phyloP scores from a whole-genome alignment of 2,797 vertebrate species.

The Scolopax rusticola region DNA sequence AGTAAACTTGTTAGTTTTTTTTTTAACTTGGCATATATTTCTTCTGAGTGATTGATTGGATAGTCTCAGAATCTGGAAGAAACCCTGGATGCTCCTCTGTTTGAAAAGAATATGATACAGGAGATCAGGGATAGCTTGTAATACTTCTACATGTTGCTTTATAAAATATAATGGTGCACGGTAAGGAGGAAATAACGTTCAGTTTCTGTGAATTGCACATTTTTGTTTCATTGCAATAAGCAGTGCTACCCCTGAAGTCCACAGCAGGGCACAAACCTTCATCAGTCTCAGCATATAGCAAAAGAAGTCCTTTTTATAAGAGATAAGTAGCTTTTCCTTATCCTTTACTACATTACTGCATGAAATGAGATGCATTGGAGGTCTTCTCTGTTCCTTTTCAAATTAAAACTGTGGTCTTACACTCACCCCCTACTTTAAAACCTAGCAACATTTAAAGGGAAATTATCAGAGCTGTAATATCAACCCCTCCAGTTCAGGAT shows the following conservation, averaged over 20 bases:
- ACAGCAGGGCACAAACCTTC: not conserved
- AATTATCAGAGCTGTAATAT: not conserved
- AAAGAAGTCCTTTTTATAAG: not conserved
- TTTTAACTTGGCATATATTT: not conserved
- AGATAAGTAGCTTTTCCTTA: not conserved
- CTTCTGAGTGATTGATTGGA: not conserved
- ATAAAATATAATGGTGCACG: not conserved
- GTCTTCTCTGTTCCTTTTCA: not conserved
- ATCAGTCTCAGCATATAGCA: not conserved
- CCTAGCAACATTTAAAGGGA: not conserved
- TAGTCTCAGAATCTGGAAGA: not conserved
- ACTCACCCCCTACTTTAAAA: not conserved
- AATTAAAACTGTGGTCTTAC: not conserved
- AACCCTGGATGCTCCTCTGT: not conserved
- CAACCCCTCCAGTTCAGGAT: accelerated
- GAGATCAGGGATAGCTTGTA: not conserved
- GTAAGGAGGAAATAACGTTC: not conserved
- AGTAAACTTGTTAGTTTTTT: not conserved
- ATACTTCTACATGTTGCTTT: not conserved
- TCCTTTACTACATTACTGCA: not conserved
- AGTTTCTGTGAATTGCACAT: not conserved
- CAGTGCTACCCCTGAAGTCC: not conserved
- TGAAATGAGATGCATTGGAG: not conserved
- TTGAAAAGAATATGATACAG: not conserved
- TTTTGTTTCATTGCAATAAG: not conserved